These are phyloP conservation scores for Halichondria panicea DNA, from an alignment of 37 sponge, comb jelly and placozoan genomes.

Conservation along the genomic window DNA sequence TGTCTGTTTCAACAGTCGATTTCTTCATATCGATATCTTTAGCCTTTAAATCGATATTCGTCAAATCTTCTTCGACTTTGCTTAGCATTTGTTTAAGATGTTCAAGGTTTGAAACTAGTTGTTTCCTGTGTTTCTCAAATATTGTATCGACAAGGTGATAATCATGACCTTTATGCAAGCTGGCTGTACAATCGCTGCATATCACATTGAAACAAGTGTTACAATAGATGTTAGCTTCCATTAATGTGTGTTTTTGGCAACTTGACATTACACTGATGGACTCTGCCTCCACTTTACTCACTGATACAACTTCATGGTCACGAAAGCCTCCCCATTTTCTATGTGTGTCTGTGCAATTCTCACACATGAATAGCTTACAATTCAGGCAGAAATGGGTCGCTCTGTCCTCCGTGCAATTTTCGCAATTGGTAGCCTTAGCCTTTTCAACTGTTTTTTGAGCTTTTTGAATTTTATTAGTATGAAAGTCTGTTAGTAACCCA, in stretches of 20 bases:
- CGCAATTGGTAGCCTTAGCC: neutral
- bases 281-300: neutral
- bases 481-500: slow-evolving; percentile 62
- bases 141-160: slow-evolving; percentile 19
- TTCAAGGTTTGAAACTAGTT: slow-evolving; percentile 2
- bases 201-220: slow-evolving; percentile 46
- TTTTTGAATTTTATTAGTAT: slow-evolving; percentile 48
- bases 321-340: too few relatives aligned
- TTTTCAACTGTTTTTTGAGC: slow-evolving; percentile 35
- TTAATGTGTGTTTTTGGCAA: too few relatives aligned
- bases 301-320: neutral
- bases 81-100: slow-evolving; percentile 17
- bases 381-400: slow-evolving; percentile 9
- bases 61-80: slow-evolving; percentile 12
- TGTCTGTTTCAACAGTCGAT: neutral
- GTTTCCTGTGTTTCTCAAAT: slow-evolving; percentile 25
- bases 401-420: slow-evolving; percentile 7
- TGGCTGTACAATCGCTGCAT: slow-evolving; percentile 25
- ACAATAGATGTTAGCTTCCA: slow-evolving; percentile 36
- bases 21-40: slow-evolving; percentile 13
- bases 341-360: too few relatives aligned
- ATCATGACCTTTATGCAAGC: slow-evolving; percentile 17
- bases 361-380: neutral
- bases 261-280: too few relatives aligned
- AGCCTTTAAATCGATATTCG: neutral